Percentiles rank a stretch among this genome's conserved stretches.
phyloP scores from a whole-genome alignment of 2,888 invertebrate species.

The Epistrophella euchroma region DNA sequence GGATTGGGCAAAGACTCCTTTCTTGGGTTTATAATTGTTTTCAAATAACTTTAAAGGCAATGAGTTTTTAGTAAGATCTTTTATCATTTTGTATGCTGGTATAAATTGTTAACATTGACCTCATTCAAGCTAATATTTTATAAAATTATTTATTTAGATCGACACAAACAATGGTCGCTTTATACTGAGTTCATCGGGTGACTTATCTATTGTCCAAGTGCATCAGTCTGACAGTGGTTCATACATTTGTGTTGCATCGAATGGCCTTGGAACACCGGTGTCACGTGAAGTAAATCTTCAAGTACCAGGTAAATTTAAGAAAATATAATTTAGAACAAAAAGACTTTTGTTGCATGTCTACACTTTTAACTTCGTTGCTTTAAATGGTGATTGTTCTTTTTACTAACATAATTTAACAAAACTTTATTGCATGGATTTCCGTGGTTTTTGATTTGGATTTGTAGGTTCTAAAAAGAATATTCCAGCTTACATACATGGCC shows the following conservation, averaged over 20 bases:
- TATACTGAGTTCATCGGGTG: constrained; percentile 88
- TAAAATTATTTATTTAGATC: constrained; percentile 85
- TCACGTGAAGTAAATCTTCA: constrained; percentile 88
- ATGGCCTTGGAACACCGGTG: constrained; percentile 89
- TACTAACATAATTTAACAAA: constrained; percentile 55
- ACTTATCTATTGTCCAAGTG: constrained; percentile 92
- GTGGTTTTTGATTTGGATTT: constrained; percentile 35
- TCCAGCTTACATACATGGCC: constrained; percentile 88
- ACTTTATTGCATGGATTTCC: constrained; percentile 70
- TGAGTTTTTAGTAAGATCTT: too few relatives aligned
- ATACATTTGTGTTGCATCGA: constrained; percentile 94
- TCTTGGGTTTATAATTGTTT: too few relatives aligned
- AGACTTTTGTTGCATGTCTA: constrained; percentile 36
- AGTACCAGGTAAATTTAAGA: constrained; percentile 88
- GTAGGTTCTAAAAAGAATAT: constrained; percentile 70
- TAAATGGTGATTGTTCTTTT: constrained; percentile 77
- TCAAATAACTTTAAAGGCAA: too few relatives aligned
- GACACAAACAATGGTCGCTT: constrained; percentile 90
- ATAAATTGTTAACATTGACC: too few relatives aligned
- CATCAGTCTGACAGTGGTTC: constrained; percentile 92
- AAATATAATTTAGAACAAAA: background rate
- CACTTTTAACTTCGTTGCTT: constrained; percentile 40
- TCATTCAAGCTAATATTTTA: background rate
- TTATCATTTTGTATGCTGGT: too few relatives aligned
- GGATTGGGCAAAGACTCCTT: too few relatives aligned